Percentiles rank a stretch among this genome's conserved stretches.
Evolutionary conservation across 2,888 invertebrate species (phyloP).

Genomic region (Dichetophora obliterata): DNA sequence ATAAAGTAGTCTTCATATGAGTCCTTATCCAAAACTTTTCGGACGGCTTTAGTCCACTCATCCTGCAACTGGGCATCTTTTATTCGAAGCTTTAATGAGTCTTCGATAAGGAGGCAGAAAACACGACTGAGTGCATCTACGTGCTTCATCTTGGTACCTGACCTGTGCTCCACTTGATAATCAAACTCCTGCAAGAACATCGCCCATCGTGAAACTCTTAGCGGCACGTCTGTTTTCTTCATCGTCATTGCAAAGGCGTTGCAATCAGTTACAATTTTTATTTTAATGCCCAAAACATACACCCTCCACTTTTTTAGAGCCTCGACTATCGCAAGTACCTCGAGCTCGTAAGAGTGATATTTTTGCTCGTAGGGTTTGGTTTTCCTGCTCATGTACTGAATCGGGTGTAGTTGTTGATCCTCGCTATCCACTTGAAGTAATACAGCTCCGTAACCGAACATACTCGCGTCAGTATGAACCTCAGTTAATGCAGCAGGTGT

Average conservation of each 20-base stretch:
- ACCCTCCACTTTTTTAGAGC: constrained; percentile 49
- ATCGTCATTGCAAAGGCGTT: constrained; percentile 43
- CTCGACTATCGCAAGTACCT: constrained; percentile 45
- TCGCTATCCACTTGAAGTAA: constrained; percentile 39
- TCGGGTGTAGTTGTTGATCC: constrained; percentile 42
- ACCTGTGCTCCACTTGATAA: too few species aligned
- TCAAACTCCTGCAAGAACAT: too few species aligned
- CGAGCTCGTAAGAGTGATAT: constrained; percentile 50
- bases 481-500: too few species aligned
- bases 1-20: too few species aligned
- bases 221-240: too few species aligned
- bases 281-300: constrained; percentile 47
- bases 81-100: constrained; percentile 38
- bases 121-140: too few species aligned
- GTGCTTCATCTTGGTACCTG: too few species aligned
- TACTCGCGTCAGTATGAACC: too few species aligned
- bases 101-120: constrained; percentile 38
- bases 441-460: constrained; percentile 43
- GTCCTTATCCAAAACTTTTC: too few species aligned
- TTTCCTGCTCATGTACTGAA: too few species aligned
- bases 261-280: constrained; percentile 42
- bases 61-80: constrained; percentile 42
- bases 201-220: too few species aligned
- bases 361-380: constrained; percentile 41
- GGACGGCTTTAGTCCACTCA: constrained; percentile 42